phyloP scores from a whole-genome alignment of 2,888 invertebrate genomes.

The Cosmia pyralina region DNA sequence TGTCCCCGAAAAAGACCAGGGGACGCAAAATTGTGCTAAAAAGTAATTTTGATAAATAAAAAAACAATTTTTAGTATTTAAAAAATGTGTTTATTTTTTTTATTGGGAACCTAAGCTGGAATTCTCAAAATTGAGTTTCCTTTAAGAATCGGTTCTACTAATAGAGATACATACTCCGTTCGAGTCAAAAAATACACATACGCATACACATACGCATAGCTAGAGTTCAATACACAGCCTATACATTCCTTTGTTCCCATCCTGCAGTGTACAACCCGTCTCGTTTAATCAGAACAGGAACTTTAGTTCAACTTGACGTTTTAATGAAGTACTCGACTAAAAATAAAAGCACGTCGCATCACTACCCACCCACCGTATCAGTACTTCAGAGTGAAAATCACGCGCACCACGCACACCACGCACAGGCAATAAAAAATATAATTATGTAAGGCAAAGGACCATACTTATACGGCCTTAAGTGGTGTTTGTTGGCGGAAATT shows the following conservation, averaged over 20 bases:
- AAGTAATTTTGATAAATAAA: too few species aligned
- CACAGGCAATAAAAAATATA: slow-evolving; percentile 65
- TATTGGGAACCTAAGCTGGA: too few species aligned
- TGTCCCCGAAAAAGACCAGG: too few species aligned
- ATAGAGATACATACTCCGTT: too few species aligned
- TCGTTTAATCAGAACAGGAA: slow-evolving; percentile 40
- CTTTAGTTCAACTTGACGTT: slow-evolving; percentile 46
- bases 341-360: slow-evolving; percentile 57
- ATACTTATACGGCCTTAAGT: slow-evolving; percentile 50
- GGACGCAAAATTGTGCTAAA: too few species aligned
- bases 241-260: slow-evolving; percentile 33
- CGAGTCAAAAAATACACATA: too few species aligned
- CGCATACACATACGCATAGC: too few species aligned
- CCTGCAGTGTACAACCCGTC: slow-evolving; percentile 32
- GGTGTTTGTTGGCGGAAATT: slow-evolving; percentile 61
- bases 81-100: too few species aligned
- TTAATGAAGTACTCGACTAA: slow-evolving; percentile 62
- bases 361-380: slow-evolving; percentile 61
- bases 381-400: slow-evolving; percentile 64
- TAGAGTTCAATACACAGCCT: slow-evolving; percentile 1
- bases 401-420: slow-evolving; percentile 62
- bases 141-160: too few species aligned
- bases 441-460: slow-evolving; percentile 64
- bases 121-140: too few species aligned
- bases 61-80: too few species aligned